Evolutionary conservation across 1,140 invertebrate species (phyloP).

Genomic region (Microplitis demolitor): DNA sequence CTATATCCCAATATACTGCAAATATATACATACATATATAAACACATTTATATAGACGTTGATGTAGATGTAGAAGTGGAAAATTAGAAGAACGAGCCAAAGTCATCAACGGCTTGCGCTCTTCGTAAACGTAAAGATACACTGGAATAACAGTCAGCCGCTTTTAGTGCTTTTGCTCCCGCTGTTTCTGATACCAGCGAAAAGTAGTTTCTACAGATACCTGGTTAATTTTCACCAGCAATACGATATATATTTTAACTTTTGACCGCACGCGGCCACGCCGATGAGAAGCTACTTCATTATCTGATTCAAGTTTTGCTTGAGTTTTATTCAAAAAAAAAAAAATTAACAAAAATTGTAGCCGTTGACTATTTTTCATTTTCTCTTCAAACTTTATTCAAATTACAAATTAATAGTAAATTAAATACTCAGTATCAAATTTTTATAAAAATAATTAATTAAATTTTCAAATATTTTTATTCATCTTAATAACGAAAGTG

Average conservation of each 20-base stretch:
- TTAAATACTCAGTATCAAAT: too few species aligned
- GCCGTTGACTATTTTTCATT: neutral
- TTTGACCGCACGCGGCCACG: conserved; percentile 5
- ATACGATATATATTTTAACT: conserved; percentile 19
- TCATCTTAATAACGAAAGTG: too few species aligned
- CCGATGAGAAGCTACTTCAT: conserved; percentile 10
- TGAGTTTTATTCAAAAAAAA: neutral
- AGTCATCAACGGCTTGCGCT: neutral
- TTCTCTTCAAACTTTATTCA: too few species aligned
- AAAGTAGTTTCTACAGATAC: neutral
- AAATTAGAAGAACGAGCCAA: neutral
- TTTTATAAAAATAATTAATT: too few species aligned
- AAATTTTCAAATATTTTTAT: too few species aligned
- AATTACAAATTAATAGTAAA: too few species aligned
- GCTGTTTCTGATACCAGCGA: too few species aligned
- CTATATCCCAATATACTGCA: too few species aligned
- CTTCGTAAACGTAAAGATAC: neutral
- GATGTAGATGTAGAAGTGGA: too few species aligned
- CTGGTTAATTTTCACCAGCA: neutral
- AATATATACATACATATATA: too few species aligned
- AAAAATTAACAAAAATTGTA: neutral
- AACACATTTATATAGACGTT: too few species aligned
- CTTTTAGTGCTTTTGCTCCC: too few species aligned
- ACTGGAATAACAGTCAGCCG: neutral
- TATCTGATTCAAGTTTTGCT: conserved; percentile 10